These are phyloP conservation scores for Crocallis elinguaria DNA, from an alignment of 2,888 invertebrate genomes.

Conservation along the genomic window DNA sequence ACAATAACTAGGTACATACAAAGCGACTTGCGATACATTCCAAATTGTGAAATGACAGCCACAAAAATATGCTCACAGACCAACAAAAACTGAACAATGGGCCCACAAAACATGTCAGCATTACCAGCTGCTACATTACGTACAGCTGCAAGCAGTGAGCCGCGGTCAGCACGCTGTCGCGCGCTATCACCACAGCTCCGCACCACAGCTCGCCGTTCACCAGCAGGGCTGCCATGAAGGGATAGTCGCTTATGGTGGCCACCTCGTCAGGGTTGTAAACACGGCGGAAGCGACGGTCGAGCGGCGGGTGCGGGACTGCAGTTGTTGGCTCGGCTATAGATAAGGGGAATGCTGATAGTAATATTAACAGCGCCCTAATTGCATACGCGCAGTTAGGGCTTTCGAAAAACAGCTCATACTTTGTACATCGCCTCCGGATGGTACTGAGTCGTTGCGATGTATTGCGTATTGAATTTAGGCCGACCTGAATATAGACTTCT, in stretches of 20 bases:
- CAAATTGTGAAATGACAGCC: no score
- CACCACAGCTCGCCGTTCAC: slow-evolving; percentile 75
- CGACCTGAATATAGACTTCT: no score
- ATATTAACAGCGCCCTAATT: no score
- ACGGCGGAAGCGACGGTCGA: slow-evolving; percentile 65
- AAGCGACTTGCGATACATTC: no score
- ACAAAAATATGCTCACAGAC: no score
- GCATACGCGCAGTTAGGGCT: no score
- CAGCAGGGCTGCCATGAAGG: slow-evolving; percentile 70
- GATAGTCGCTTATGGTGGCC: slow-evolving; percentile 58
- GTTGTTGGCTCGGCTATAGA: slow-evolving; percentile 17
- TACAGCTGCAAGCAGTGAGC: slow-evolving; percentile 77
- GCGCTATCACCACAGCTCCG: slow-evolving; percentile 64
- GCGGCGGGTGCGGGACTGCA: slow-evolving; percentile 43
- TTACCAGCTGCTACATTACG: slow-evolving; percentile 34
- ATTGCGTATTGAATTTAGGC: no score
- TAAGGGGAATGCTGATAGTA: no score
- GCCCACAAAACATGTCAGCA: neutral
- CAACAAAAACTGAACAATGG: neutral
- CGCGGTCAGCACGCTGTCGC: slow-evolving; percentile 66
- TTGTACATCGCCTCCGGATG: no score
- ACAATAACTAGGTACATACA: no score
- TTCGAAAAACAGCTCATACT: no score
- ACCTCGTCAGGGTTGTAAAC: slow-evolving; percentile 73
- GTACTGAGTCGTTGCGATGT: no score